A percentile compares a stretch with the other conserved stretches of the same genome.
Evolutionary conservation across 2,113 vertebrate genomes (phyloP).

Genomic region (Callorhinus ursinus): DNA sequence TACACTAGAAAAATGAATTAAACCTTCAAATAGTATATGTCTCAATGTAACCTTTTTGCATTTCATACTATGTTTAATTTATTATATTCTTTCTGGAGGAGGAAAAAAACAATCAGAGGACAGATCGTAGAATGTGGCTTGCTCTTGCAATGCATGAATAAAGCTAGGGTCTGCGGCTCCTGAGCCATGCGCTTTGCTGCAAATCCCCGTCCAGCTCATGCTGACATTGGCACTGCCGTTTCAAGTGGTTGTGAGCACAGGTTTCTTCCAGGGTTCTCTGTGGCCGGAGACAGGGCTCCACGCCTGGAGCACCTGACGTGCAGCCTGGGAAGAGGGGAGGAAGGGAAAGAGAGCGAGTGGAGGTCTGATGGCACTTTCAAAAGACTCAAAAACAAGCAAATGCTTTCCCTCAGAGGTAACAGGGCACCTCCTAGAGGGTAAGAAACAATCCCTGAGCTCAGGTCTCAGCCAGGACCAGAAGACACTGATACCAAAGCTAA

Average conservation of each 20-base stretch:
- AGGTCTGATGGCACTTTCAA: too few species aligned
- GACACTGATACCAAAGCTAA: too few species aligned
- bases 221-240: not conserved
- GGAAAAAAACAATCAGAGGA: slow-evolving; percentile 75
- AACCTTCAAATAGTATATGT: slow-evolving; percentile 91
- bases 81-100: slow-evolving; percentile 78
- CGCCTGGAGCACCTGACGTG: not conserved
- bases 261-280: not conserved
- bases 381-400: not conserved
- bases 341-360: not conserved
- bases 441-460: not conserved
- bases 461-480: not conserved
- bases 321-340: not conserved
- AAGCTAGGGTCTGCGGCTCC: not conserved
- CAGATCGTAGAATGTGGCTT: slow-evolving; percentile 70
- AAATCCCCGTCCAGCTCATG: not conserved
- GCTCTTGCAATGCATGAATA: slow-evolving; percentile 54
- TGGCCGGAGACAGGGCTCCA: not conserved
- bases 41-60: slow-evolving; percentile 91
- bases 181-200: not conserved
- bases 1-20: slow-evolving; percentile 92
- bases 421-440: not conserved
- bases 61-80: slow-evolving; percentile 90
- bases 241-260: not conserved
- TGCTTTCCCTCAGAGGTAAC: not conserved